Base-by-base conservation (phyloP, 2,113 vertebrate genomes). In the Oenanthe oenanthe region DNA sequence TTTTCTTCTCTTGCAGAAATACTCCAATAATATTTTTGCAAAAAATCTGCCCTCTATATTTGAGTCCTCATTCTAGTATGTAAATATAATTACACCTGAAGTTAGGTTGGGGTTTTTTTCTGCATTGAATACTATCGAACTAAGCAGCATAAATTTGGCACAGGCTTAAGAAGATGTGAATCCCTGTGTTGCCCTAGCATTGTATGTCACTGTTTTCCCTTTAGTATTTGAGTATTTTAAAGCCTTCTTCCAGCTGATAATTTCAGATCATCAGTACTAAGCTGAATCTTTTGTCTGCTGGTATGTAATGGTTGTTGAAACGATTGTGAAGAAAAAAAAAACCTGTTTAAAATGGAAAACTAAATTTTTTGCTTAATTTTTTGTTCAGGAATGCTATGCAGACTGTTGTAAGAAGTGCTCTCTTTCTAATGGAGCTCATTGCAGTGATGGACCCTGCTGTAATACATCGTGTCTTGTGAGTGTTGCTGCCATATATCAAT, bases 361-460 rank as follows among this genome's bases (percentile, higher is more conserved):
- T 87, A 71, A 88, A 61, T 56, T 8, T 29, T 26, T 85, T 4
- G 6, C n/a, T 86, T 72, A 24, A 19, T 82, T 11, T 96, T 96
- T 95, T 94, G 61, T 96, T 77, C 89, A 99, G 99, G 99, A 99
- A 73, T 99, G 99, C 96, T 98, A 98, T 43, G 98, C 98, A 72
- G 97, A 99, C 53, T 99, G 99, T 95, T 99, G 99, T 96, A 99
- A 99, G 97, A 99, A 99, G 87, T 99, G 99, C 65, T 99, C 99
- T 47, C 98, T 99, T 24, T 99, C 99, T 86, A 99, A 99, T 2
- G 99, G 99, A 66, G 99, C 99, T 18, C 99, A 99, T 38, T 99
- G 99, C 96, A 99, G 99, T 5, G 98, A 99, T 5, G 99, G 99
- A 34, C 99, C 99, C 17, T 99, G 99, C 98, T 99, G 99, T 95